Base-by-base conservation (phyloP, 1,140 invertebrate genomes). In the Campodea augens region DNA sequence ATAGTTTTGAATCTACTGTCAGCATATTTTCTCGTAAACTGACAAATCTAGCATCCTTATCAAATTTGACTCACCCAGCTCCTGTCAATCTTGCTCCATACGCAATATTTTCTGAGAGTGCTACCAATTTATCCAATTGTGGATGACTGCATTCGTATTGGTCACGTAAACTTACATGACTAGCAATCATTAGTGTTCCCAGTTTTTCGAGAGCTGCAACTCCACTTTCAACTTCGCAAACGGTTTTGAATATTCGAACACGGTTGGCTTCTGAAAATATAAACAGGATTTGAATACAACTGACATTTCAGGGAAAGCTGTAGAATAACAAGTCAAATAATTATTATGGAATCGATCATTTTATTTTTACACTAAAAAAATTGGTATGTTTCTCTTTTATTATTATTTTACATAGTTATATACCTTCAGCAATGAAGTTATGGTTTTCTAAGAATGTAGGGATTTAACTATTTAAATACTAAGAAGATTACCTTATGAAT, bases 61-160 rank as follows among this genome's bases (percentile, higher is more conserved):
- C n/a, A n/a, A n/a, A n/a, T n/a, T n/a, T n/a, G n/a, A 54, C 60
- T 67, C 66, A 81, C 71, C 88, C 88, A 15, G 88, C 88, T 42
- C 95, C 95, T 4, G 95, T 98, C 25, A 98, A 65, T 48, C 93
- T 71, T 5, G 86, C 81, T 25, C 91, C 87, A 19, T 84, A 66
- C 4, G 80, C 74, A 25, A 81, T 77, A 43, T 73, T 60, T 43
- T 71, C 61, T n/a, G 87, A 86, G 38, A 81, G 60, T 22, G 78
- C 62, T 24, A 96, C 87, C 3, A 98, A 65, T 41, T 66, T 64
- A 62, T 99, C 90, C 44, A 98, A 67, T 53, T 81, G 74, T 1
- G 77, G 70, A 69, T 95, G 90, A 43, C 88, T 95, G 62, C 93
- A 98, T 60, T 98, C 86, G 59, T 95, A 99, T 1, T 89, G 59